A percentile compares a stretch with the other conserved stretches of the same genome.
Conservation (phyloP, 2,113 vertebrate genomes). For the Heterocephalus glaber region DNA sequence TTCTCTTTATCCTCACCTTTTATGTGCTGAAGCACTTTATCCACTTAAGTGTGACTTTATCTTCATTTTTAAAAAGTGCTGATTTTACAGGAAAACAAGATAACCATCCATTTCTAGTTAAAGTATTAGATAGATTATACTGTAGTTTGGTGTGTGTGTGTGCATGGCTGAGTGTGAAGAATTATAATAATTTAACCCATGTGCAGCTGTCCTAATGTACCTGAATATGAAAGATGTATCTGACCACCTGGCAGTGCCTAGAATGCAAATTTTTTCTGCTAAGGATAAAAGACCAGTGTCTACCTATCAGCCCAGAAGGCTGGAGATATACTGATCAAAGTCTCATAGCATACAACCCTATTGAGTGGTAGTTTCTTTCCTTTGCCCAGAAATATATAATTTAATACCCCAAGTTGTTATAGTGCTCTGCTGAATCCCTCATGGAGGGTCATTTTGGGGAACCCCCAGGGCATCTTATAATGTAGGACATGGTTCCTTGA, state of each 20-base stretch:
- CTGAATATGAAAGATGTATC: neutral
- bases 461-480: neutral
- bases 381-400: neutral
- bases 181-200: neutral
- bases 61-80: neutral
- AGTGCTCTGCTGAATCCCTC: neutral
- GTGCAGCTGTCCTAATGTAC: neutral
- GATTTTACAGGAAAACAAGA: constrained; percentile 14
- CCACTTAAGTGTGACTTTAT: neutral
- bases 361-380: neutral
- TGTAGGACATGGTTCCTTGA: neutral
- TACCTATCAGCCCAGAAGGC: neutral
- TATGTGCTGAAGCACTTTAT: neutral
- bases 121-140: neutral
- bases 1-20: neutral
- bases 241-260: neutral
- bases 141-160: neutral
- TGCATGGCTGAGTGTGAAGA: neutral
- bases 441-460: neutral
- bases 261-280: neutral
- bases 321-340: neutral
- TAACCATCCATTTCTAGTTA: constrained; percentile 11
- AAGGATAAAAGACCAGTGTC: neutral
- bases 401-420: neutral
- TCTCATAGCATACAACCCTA: neutral